Conservation (phyloP, 2,113 vertebrate genomes). For the Formicarius rufipectus region DNA sequence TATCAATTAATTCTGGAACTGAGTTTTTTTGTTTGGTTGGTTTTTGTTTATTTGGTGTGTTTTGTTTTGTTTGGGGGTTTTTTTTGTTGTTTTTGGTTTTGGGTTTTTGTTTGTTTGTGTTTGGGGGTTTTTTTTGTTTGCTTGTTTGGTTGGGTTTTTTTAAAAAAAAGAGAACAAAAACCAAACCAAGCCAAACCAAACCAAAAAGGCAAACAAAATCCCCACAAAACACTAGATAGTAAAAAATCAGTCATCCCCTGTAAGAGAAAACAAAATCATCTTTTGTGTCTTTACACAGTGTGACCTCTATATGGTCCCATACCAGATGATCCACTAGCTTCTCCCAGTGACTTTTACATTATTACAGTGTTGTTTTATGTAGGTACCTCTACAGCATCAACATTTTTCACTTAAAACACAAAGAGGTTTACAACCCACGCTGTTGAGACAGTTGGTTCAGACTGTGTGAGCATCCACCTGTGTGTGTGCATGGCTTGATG, state of each 20-base stretch:
- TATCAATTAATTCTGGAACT: not conserved
- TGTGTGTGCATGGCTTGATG: fast-evolving
- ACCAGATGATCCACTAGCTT: not conserved
- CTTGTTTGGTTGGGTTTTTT: too few species aligned
- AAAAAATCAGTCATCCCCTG: not conserved
- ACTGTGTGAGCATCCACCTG: fast-evolving
- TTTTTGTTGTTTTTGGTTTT: too few species aligned
- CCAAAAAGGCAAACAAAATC: not conserved
- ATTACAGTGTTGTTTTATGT: not conserved
- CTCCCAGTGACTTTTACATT: not conserved
- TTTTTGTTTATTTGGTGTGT: too few species aligned
- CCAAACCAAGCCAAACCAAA: not conserved
- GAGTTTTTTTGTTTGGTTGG: not conserved
- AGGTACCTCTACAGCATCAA: not conserved
- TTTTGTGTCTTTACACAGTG: not conserved
- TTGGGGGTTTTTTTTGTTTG: not conserved
- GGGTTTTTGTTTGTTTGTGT: too few species aligned
- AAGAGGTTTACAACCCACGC: not conserved
- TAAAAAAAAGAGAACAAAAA: not conserved
- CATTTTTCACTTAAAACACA: not conserved
- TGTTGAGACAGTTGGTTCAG: not conserved
- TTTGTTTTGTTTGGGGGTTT: too few species aligned
- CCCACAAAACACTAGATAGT: not conserved
- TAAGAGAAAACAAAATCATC: not conserved
- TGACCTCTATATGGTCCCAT: not conserved